phyloP scores from a whole-genome alignment of 2,888 invertebrate genomes.

The Cerastis rubricosa region DNA sequence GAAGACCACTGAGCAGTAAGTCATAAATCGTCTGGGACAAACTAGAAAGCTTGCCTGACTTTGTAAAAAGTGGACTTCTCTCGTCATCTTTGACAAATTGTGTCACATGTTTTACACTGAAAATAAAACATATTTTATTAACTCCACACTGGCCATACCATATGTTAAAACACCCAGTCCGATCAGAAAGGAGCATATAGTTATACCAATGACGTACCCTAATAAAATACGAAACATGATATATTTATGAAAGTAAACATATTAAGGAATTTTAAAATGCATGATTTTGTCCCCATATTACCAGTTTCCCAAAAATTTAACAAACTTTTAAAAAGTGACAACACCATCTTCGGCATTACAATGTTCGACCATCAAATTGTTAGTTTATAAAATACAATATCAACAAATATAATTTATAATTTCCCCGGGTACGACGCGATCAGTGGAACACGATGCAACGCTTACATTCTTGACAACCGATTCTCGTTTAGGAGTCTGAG shows the following conservation, averaged over 20 bases:
- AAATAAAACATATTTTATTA: slow-evolving; percentile 62
- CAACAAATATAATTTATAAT: too few species aligned
- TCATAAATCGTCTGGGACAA: slow-evolving; percentile 95
- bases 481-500: too few species aligned
- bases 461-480: too few species aligned
- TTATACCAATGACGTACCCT: neutral
- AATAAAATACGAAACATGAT: neutral
- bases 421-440: too few species aligned
- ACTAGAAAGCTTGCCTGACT: slow-evolving; percentile 91
- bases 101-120: slow-evolving; percentile 92
- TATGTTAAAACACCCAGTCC: neutral
- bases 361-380: too few species aligned
- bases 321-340: too few species aligned
- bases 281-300: neutral
- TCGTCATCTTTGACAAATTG: slow-evolving; percentile 92
- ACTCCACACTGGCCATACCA: neutral
- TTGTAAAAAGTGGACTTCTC: slow-evolving; percentile 92
- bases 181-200: neutral
- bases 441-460: too few species aligned
- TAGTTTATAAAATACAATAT: too few species aligned
- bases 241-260: neutral
- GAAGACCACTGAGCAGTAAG: slow-evolving; percentile 94
- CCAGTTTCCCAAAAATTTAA: neutral
- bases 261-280: neutral
- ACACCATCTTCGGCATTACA: too few species aligned